These are phyloP conservation scores for Lepidocyrtoides sp. DNA, from an alignment of 2,888 invertebrate genomes.

Conservation along the genomic window DNA sequence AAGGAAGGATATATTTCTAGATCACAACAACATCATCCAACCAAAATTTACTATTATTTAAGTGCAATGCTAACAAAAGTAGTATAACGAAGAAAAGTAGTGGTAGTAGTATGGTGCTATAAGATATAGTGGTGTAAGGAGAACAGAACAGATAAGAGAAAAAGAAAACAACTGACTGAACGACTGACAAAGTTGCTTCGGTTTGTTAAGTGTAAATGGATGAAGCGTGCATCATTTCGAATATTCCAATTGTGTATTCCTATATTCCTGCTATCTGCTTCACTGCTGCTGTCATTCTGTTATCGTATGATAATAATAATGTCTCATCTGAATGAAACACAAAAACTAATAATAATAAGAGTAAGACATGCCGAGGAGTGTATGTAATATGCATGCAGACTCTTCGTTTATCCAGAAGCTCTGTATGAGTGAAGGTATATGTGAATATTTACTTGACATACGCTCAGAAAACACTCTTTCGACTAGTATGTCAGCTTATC, in stretches of 20 bases:
- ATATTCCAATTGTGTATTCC: conserved; percentile 16
- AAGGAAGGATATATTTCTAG: conserved; percentile 79
- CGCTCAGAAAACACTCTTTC: neutral
- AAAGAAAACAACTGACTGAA: conserved; percentile 27
- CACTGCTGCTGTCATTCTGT: neutral
- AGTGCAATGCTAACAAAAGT: conserved; percentile 5
- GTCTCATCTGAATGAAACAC: neutral
- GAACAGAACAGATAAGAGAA: neutral
- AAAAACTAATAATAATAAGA: too few relatives aligned
- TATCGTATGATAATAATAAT: conserved; percentile 28
- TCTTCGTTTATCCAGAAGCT: neutral
- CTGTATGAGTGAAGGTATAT: neutral
- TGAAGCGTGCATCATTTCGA: neutral
- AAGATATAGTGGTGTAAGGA: too few relatives aligned
- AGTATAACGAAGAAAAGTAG: neutral
- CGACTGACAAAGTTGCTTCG: conserved; percentile 34
- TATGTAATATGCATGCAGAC: neutral
- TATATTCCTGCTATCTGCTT: neutral
- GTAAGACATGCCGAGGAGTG: too few relatives aligned
- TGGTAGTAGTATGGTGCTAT: neutral
- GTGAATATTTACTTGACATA: neutral
- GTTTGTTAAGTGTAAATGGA: conserved; percentile 21
- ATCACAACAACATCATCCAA: conserved; percentile 70
- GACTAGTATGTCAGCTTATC: neutral
- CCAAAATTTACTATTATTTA: neutral